These are phyloP conservation scores for Drosophila chauvacae DNA, from an alignment of 1,140 invertebrate species.

Conservation along the genomic window DNA sequence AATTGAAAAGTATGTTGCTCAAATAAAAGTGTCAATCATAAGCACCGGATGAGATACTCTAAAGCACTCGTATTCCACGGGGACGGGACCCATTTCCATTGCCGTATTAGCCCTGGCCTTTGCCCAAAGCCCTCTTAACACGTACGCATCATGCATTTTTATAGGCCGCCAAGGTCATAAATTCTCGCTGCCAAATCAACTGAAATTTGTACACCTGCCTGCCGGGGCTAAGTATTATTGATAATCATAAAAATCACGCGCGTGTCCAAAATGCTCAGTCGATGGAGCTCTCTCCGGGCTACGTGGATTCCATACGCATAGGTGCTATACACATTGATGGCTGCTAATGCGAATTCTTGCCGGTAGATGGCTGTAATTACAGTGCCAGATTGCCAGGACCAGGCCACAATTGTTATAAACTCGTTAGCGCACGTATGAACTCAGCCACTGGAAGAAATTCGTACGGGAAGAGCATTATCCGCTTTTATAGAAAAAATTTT, in stretches of 20 bases:
- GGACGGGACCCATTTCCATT: constrained; percentile 2
- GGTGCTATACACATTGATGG: constrained; percentile 36
- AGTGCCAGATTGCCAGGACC: constrained; percentile 53
- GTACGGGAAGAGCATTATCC: neutral
- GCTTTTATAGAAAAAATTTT: neutral
- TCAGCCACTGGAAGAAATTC: neutral
- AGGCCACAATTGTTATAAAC: constrained; percentile 63
- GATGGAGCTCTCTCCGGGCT: constrained; percentile 26
- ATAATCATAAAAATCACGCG: constrained; percentile 75
- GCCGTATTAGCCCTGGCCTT: constrained; percentile 26
- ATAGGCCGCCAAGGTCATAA: constrained; percentile 61
- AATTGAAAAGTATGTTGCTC: constrained; percentile 38
- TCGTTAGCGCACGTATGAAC: constrained; percentile 54
- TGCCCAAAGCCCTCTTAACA: constrained; percentile 33
- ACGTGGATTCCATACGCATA: constrained; percentile 66
- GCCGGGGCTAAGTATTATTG: constrained; percentile 66
- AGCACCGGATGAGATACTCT: constrained; percentile 4
- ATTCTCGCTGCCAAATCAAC: constrained; percentile 61
- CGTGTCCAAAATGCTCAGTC: constrained; percentile 69
- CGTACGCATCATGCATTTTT: constrained; percentile 70
- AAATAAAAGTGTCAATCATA: constrained; percentile 52
- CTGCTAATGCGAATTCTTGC: constrained; percentile 33
- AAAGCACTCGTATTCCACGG: neutral
- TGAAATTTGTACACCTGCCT: constrained; percentile 71
- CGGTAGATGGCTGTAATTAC: constrained; percentile 56